Evolutionary conservation across 2,113 vertebrate species (phyloP).

Genomic region (Bufo bufo): DNA sequence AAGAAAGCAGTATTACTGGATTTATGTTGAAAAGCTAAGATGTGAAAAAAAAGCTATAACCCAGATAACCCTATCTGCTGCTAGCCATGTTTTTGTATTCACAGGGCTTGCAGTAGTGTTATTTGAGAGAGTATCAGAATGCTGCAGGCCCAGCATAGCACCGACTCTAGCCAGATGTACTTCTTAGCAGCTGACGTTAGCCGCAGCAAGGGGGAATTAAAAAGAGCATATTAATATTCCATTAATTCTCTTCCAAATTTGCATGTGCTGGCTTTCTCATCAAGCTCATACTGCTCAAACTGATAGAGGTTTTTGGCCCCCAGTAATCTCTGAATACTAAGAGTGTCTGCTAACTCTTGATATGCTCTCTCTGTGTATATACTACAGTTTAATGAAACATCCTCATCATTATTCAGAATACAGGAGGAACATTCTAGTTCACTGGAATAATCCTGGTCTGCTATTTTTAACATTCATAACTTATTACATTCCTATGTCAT

Average conservation of each 20-base stretch:
- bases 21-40: background rate
- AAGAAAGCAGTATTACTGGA: background rate
- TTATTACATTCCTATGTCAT: background rate
- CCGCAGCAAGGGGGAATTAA: conserved; percentile 7
- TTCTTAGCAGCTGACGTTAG: too few species aligned
- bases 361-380: conserved; percentile 8
- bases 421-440: background rate
- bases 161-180: conserved; percentile 23
- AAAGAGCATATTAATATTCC: conserved; percentile 46
- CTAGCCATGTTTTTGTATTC: background rate
- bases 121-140: background rate
- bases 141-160: background rate
- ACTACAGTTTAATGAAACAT: conserved; percentile 21
- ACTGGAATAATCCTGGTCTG: background rate
- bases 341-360: conserved; percentile 33
- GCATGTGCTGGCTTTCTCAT: conserved; percentile 33
- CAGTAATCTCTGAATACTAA: conserved; percentile 37
- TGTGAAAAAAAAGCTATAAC: background rate
- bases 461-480: background rate
- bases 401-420: background rate
- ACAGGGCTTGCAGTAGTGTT: background rate
- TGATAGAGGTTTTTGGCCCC: background rate
- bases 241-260: conserved; percentile 48
- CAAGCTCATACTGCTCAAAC: conserved; percentile 26
- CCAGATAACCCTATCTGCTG: conserved; percentile 8